Percentiles rank a stretch among this genome's conserved stretches.
Conservation (phyloP, 2,888 invertebrate genomes). For the Scaeva pyrastri region DNA sequence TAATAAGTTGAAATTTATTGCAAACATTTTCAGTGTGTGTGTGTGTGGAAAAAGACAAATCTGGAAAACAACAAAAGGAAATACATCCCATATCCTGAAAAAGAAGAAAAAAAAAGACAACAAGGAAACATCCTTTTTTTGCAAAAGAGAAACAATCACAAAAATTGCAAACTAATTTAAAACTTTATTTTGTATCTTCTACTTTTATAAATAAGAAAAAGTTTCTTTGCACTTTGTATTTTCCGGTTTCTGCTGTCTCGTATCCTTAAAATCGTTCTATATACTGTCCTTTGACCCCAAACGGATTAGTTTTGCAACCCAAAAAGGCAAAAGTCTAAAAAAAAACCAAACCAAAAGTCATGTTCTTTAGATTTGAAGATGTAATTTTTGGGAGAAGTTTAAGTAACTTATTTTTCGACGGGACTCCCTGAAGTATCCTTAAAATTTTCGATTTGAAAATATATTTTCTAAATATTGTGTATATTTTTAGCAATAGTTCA, state of each 20-base stretch:
- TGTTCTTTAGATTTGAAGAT: not conserved
- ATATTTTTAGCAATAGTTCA: not conserved
- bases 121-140: conserved; percentile 5
- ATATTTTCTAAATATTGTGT: not conserved
- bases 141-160: conserved; percentile 41
- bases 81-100: not conserved
- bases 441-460: not conserved
- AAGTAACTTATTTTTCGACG: conserved; percentile 46
- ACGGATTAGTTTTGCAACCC: conserved; percentile 41
- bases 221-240: conserved; percentile 23
- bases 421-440: conserved; percentile 30
- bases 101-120: not conserved
- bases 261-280: not conserved
- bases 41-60: not conserved
- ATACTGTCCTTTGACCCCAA: not conserved
- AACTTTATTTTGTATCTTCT: conserved; percentile 43
- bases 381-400: no score
- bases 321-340: conserved; percentile 21
- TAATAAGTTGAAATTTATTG: conserved; percentile 22
- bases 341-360: conserved; percentile 36
- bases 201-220: not conserved
- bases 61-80: not conserved
- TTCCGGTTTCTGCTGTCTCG: not conserved
- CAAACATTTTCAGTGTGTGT: not conserved
- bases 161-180: conserved; percentile 64